Conservation (phyloP, 2,113 vertebrate species). For the Epinephelus moara region DNA sequence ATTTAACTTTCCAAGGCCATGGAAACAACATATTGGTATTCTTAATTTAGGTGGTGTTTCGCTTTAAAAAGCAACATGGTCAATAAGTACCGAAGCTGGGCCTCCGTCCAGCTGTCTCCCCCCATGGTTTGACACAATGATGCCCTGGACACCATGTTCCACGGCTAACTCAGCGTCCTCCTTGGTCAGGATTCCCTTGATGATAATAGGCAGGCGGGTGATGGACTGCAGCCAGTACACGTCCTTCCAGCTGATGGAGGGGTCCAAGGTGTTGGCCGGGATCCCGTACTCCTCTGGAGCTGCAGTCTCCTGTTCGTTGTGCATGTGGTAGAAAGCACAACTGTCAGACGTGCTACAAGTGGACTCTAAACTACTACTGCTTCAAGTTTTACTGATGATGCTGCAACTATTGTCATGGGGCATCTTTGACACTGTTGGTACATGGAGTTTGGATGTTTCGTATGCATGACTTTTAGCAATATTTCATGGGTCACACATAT, state of each 20-base stretch:
- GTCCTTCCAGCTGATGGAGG: slow-evolving; percentile 93
- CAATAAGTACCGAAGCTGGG: slow-evolving; percentile 86
- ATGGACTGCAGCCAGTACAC: slow-evolving; percentile 90
- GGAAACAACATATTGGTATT: too few relatives aligned
- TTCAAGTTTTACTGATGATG: background rate
- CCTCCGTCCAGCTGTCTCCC: slow-evolving; percentile 95
- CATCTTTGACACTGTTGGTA: background rate
- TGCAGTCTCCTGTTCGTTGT: slow-evolving; percentile 76
- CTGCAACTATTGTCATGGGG: background rate
- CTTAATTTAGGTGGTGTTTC: too few relatives aligned
- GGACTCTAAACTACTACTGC: background rate
- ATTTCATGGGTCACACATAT: too few relatives aligned
- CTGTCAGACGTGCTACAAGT: background rate
- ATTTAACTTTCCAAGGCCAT: too few relatives aligned
- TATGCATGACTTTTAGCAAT: background rate
- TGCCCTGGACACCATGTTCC: slow-evolving; percentile 90
- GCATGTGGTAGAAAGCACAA: background rate
- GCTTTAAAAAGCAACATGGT: background rate
- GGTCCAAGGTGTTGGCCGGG: slow-evolving; percentile 86
- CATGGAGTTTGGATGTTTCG: background rate
- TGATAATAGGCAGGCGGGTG: slow-evolving; percentile 92
- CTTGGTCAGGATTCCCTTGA: slow-evolving; percentile 97
- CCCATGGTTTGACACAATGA: slow-evolving; percentile 97
- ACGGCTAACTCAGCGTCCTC: slow-evolving; percentile 96
- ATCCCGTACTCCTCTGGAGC: slow-evolving; percentile 79